Conservation (phyloP, 2,113 vertebrate genomes). For the Alligator mississippiensis region DNA sequence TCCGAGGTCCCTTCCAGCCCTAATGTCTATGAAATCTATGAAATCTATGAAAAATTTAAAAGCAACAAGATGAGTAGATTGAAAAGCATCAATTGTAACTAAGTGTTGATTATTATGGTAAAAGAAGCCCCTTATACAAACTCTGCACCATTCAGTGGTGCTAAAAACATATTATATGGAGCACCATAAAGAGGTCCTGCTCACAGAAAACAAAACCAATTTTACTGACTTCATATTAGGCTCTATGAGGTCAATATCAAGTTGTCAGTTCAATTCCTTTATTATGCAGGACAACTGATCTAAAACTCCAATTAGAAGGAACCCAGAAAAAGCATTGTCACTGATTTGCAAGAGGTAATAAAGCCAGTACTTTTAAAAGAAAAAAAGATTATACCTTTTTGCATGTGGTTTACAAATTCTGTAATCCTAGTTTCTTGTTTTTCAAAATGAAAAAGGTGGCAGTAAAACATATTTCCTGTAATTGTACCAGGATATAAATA, state of each 20-base stretch:
- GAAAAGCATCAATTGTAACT: too few relatives aligned
- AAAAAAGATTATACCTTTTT: accelerated
- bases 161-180: neutral
- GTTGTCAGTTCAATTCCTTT: neutral
- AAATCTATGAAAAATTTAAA: too few relatives aligned
- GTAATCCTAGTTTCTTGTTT: neutral
- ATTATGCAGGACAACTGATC: neutral
- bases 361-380: neutral
- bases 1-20: too few relatives aligned
- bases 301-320: neutral
- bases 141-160: neutral
- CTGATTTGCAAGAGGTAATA: neutral
- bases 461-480: neutral
- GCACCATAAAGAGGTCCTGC: neutral
- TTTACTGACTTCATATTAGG: neutral
- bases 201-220: neutral
- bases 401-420: neutral
- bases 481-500: neutral
- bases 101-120: too few relatives aligned
- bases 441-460: neutral
- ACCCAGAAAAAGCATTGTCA: neutral
- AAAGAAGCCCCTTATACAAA: neutral
- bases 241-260: neutral
- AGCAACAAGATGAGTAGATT: too few relatives aligned
- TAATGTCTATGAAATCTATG: too few relatives aligned